A percentile compares a stretch with the other conserved stretches of the same genome.
These are phyloP conservation scores for Hylaea fasciaria DNA, from an alignment of 2,888 invertebrate genomes.

Conservation along the genomic window DNA sequence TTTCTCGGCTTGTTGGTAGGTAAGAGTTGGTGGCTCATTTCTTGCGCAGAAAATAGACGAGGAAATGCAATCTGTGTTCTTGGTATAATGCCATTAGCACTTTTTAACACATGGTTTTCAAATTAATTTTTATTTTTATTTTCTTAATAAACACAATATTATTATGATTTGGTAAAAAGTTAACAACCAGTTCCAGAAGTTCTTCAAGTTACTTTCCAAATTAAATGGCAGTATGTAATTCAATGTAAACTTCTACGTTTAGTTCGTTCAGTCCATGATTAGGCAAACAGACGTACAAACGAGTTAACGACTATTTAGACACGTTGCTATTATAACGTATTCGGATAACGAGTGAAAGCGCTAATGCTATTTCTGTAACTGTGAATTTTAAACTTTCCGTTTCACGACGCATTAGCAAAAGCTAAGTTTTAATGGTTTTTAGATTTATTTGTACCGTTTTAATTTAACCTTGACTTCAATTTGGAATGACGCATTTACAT, in stretches of 20 bases:
- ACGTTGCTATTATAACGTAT: constrained; percentile 28
- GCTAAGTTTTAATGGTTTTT: too few species aligned
- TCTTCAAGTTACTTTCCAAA: neutral
- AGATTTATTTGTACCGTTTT: neutral
- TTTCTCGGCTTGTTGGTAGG: too few species aligned
- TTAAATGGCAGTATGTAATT: constrained; percentile 10
- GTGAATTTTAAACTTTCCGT: constrained; percentile 32
- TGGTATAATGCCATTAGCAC: too few species aligned
- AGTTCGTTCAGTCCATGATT: constrained; percentile 23
- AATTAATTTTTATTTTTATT: too few species aligned
- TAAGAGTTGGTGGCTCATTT: too few species aligned
- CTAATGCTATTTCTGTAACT: constrained; percentile 21
- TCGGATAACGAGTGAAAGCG: constrained; percentile 39
- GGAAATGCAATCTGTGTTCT: too few species aligned
- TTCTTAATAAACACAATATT: too few species aligned
- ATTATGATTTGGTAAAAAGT: too few species aligned
- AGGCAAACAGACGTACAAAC: constrained; percentile 13
- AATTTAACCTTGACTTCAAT: neutral
- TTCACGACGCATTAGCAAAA: constrained; percentile 14
- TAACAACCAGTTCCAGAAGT: too few species aligned
- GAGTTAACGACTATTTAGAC: constrained; percentile 38
- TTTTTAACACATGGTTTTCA: too few species aligned
- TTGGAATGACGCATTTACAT: neutral
- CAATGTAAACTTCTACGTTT: constrained; percentile 22
- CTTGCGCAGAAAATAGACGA: too few species aligned